phyloP scores from a whole-genome alignment of 2,113 vertebrate genomes.

The Coryphaenoides rupestris region DNA sequence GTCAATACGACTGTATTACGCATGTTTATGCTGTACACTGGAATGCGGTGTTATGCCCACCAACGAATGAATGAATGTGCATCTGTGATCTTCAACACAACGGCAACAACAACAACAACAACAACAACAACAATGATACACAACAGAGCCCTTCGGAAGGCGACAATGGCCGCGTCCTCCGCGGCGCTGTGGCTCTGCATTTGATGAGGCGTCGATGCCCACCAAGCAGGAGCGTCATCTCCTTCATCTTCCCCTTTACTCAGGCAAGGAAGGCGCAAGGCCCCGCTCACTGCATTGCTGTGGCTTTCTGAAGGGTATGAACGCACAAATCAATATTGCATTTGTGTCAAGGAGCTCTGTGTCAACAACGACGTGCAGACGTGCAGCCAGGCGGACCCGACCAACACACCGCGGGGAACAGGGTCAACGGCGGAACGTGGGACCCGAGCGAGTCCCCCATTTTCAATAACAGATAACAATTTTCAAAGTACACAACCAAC shows the following conservation, averaged over 20 bases:
- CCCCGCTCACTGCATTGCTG: too few relatives aligned
- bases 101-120: too few relatives aligned
- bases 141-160: constrained; percentile 55
- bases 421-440: constrained; percentile 32
- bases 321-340: not conserved
- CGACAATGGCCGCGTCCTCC: too few relatives aligned
- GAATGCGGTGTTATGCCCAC: constrained; percentile 3
- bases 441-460: constrained; percentile 29
- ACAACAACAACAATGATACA: too few relatives aligned
- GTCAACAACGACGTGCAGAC: too few relatives aligned
- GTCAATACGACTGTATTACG: constrained; percentile 3
- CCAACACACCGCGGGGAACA: not conserved
- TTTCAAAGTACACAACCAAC: constrained; percentile 59
- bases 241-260: too few relatives aligned
- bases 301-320: too few relatives aligned
- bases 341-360: not conserved
- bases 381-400: not conserved
- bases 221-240: too few relatives aligned
- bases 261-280: too few relatives aligned
- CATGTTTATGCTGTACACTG: constrained; percentile 4
- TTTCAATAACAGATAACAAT: constrained; percentile 54
- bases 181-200: too few relatives aligned
- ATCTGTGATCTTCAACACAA: constrained; percentile 43
- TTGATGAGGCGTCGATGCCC: too few relatives aligned
- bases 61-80: constrained; percentile 11